These are phyloP conservation scores for Clusia tigrina DNA, from an alignment of 2,888 invertebrate species.

Conservation along the genomic window DNA sequence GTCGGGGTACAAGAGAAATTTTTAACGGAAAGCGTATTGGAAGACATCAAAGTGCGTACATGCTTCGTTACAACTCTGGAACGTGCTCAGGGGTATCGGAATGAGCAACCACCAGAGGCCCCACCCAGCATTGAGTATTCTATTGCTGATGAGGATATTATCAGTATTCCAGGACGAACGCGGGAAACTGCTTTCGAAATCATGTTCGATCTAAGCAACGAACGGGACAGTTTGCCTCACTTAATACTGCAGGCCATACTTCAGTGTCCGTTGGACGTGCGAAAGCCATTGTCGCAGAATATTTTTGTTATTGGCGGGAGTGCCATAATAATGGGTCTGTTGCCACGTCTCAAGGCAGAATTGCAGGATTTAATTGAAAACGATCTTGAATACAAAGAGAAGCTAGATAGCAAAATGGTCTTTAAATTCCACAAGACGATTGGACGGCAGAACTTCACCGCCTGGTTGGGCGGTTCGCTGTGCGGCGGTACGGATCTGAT, in stretches of 20 bases:
- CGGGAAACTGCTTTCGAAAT: conserved; percentile 86
- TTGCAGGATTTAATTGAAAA: conserved; percentile 72
- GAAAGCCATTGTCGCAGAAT: conserved; percentile 80
- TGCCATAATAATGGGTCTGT: conserved; percentile 82
- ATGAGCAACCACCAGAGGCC: conserved; percentile 62
- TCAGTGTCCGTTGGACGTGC: conserved; percentile 83
- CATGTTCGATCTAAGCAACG: conserved; percentile 85
- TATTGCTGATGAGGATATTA: conserved; percentile 70
- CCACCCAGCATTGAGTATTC: conserved; percentile 74
- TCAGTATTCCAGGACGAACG: conserved; percentile 73
- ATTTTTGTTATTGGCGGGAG: conserved; percentile 89
- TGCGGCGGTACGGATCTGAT: conserved; percentile 81
- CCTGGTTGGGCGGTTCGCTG: conserved; percentile 88
- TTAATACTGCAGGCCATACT: conserved; percentile 84
- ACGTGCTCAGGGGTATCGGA: conserved; percentile 70
- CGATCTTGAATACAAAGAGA: conserved; percentile 69
- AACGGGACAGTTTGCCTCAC: conserved; percentile 81
- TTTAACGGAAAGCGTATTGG: conserved; percentile 70
- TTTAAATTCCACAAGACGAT: conserved; percentile 86
- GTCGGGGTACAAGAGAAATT: conserved; percentile 60
- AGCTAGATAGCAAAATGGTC: conserved; percentile 64
- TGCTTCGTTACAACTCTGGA: conserved; percentile 85
- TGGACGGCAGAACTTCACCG: conserved; percentile 80
- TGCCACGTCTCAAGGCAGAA: conserved; percentile 80
- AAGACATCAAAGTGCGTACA: conserved; percentile 84